These are phyloP conservation scores for Penaeus japonicus DNA, from an alignment of 1,140 invertebrate genomes.

Conservation along the genomic window DNA sequence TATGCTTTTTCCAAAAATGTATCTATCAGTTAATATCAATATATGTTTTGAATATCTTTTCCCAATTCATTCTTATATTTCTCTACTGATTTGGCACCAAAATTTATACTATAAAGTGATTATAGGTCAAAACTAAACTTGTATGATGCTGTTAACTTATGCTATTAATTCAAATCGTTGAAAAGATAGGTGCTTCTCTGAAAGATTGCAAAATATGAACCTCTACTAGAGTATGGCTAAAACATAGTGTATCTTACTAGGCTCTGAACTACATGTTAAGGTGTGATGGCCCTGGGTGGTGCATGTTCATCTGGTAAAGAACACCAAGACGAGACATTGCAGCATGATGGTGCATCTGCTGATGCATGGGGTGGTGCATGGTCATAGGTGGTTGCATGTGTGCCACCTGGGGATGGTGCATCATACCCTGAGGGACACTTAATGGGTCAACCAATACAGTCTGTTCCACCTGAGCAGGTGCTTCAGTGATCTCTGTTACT, in stretches of 20 bases:
- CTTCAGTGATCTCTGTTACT: slow-evolving; percentile 58
- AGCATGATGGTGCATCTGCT: slow-evolving; percentile 51
- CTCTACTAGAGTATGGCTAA: no score
- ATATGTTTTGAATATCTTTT: no score
- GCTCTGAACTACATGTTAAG: slow-evolving; percentile 36
- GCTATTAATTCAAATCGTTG: no score
- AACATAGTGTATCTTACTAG: background rate
- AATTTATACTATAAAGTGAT: no score
- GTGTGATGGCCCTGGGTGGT: slow-evolving; percentile 49
- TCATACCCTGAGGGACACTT: slow-evolving; percentile 44
- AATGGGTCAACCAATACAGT: slow-evolving; percentile 51
- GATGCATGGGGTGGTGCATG: slow-evolving; percentile 53
- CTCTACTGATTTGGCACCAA: no score
- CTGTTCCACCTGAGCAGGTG: slow-evolving; percentile 47
- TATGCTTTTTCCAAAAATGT: no score
- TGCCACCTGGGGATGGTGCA: slow-evolving; percentile 51
- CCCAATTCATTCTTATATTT: no score
- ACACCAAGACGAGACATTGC: slow-evolving; percentile 52
- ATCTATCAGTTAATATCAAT: no score
- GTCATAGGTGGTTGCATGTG: slow-evolving; percentile 49
- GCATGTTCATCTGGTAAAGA: slow-evolving; percentile 53
- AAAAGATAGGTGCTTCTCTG: no score
- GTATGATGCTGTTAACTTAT: no score
- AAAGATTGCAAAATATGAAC: no score
- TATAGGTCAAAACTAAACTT: no score